phyloP scores from a whole-genome alignment of 23 tunicate species.

The Diplosoma virens region DNA sequence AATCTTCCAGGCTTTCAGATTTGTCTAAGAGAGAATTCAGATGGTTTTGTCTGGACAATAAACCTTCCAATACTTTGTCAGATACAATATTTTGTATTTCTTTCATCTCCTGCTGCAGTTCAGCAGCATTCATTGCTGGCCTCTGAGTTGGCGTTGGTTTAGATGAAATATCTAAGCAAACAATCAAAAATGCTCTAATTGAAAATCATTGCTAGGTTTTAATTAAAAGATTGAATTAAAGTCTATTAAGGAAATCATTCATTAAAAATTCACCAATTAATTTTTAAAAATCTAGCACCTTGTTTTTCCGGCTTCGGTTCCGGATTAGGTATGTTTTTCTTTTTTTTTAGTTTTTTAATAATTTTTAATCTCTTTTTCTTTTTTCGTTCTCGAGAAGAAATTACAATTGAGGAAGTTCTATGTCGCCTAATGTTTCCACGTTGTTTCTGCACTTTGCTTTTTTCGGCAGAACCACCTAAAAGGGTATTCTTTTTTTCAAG shows the following conservation, averaged over 20 bases:
- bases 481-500: too few relatives aligned
- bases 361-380: neutral
- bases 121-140: neutral
- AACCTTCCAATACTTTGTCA: neutral
- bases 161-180: neutral
- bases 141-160: constrained; percentile 1
- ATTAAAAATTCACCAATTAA: too few relatives aligned
- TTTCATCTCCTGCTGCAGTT: neutral
- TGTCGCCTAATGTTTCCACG: neutral
- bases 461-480: too few relatives aligned
- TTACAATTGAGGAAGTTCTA: constrained; percentile 1
- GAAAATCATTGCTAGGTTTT: too few relatives aligned
- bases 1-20: neutral
- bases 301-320: too few relatives aligned
- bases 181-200: too few relatives aligned
- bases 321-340: too few relatives aligned
- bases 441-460: too few relatives aligned
- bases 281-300: too few relatives aligned
- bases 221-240: too few relatives aligned
- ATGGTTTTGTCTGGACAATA: neutral
- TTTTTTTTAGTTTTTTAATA: neutral
- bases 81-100: neutral
- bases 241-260: too few relatives aligned
- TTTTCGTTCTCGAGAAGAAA: constrained; percentile 11
- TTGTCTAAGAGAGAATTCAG: neutral